Evolutionary conservation across 2,797 vertebrate species (phyloP), one percentile per base, ranked within the genome.

Genomic region (Gorsachius magnificus): DNA sequence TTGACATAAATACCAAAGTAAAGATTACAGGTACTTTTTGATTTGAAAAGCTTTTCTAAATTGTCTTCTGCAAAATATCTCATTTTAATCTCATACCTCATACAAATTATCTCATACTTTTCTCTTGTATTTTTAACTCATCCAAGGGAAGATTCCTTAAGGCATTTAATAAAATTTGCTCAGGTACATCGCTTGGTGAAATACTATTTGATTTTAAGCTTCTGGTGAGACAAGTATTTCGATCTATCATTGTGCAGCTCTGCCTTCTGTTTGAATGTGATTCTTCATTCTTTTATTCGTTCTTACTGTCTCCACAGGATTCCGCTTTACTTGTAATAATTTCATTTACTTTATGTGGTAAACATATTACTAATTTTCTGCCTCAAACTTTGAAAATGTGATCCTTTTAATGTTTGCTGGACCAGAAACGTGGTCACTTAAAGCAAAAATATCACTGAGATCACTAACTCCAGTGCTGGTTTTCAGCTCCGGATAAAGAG

Each of bases 271-370:
- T 72, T 97, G 92, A 91, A 96, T 68, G 81, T 90, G 95, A 84
- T 90, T 96, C 88, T 97, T 97, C 87, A 80, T 93, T 93, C 89
- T 96, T 83, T 93, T 96, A 87, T 95, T 94, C 83, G 96, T 51
- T 89, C 60, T 95, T 88, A 94, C 48, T 28, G 81, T 83, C 69
- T 97, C 93, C 38, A 43, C 6, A 66, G 63, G 68, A 89, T 19
- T 78, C 35, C 9, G 54, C 16, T 71, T 69, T 61, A 64, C 13
- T 36, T 79, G 61, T 46, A 58, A 41, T 31, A 1, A 31, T 5
- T 61, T 20, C 33, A 76, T 53, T 57, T 51, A 57, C 69, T 50
- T 77, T 65, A 63, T 21, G 13, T 46, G 8, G 18, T 24, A 83
- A 88, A 79, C 12, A 14, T 38, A 7, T 33, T 50, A 64, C 25